Percentiles rank a stretch among this genome's conserved stretches.
These are phyloP conservation scores for Cottus gobio DNA, from an alignment of 2,113 vertebrate genomes.

Conservation along the genomic window DNA sequence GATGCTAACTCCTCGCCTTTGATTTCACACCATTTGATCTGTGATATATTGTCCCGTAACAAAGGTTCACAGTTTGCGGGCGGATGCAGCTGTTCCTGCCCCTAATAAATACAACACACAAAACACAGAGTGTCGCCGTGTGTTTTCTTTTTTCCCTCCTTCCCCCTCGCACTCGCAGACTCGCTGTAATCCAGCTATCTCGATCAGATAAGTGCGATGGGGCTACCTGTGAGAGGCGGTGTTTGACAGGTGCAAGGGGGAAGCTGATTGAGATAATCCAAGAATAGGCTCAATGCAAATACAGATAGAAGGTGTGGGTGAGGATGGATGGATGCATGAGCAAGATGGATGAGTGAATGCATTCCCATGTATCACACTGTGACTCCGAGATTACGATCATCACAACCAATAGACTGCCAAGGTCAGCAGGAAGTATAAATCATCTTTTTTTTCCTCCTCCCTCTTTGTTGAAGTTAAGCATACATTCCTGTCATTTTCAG, in stretches of 20 bases:
- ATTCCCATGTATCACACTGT: slow-evolving; percentile 87
- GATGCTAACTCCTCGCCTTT: slow-evolving; percentile 81
- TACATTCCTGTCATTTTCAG: slow-evolving; percentile 30
- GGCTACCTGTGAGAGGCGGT: slow-evolving; percentile 87
- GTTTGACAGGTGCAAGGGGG: slow-evolving; percentile 90
- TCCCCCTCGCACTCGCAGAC: slow-evolving; percentile 75
- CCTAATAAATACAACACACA: slow-evolving; percentile 79
- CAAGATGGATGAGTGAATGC: slow-evolving; percentile 89
- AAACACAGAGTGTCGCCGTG: slow-evolving; percentile 21
- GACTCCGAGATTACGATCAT: slow-evolving; percentile 88
- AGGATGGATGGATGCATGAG: slow-evolving; percentile 84
- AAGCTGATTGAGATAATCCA: slow-evolving; percentile 90
- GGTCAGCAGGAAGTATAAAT: slow-evolving; percentile 80
- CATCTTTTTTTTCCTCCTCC: slow-evolving; percentile 55
- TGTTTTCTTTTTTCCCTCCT: slow-evolving; percentile 23
- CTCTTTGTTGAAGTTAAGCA: slow-evolving; percentile 35
- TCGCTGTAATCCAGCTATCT: slow-evolving; percentile 87
- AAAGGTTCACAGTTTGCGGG: slow-evolving; percentile 84
- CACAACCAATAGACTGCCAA: slow-evolving; percentile 81
- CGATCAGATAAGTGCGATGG: slow-evolving; percentile 87
- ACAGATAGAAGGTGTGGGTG: slow-evolving; percentile 84
- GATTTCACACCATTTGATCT: slow-evolving; percentile 82
- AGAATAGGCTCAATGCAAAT: slow-evolving; percentile 89
- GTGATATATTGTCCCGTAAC: slow-evolving; percentile 85
- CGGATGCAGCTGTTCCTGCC: slow-evolving; percentile 87